Base-by-base conservation (phyloP, 2,113 vertebrate genomes). In the Pseudopodoces humilis region DNA sequence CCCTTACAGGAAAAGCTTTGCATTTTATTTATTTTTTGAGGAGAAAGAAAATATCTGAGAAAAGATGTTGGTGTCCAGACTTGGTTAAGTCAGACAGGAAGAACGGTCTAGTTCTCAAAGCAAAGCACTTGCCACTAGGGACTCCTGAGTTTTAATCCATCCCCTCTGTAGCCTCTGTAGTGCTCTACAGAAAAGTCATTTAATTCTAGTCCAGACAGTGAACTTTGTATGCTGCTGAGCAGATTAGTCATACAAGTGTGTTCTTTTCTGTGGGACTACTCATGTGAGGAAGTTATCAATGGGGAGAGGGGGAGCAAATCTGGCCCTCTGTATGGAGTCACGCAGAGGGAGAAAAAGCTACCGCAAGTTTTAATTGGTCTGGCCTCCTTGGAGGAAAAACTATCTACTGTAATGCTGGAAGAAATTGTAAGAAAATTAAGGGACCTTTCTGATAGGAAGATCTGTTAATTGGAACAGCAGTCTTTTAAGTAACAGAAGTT, bases 201-300 rank as follows among this genome's bases (percentile, higher is more conserved):
- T 93, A 72, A 72, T 95, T 96, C 72, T 75, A 83, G 75, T 74
- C 93, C 95, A 94, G 88, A 84, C 46, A 1, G 86, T 80, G 62
- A 92, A 56, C 72, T 75, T 64, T 81, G 58, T 79, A 31, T 82
- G 77, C 83, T 96, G 90, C 69, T 90, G 83, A 96, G 86, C 85
- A 96, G 85, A 94, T 96, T 78, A 96, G 85, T 92, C 92, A 94
- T 86, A 95, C 80, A 62, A 96, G 58, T 68, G 72, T 75, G 67
- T 43, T 94, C 62, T 55, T 94, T 97, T 96, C 83, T 96, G 72
- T 78, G 46, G 77, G 83, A 78, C 77, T 97, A 94, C 92, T 96
- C 90, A 86, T 83, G 88, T 94, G 94, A 92, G 47, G 49, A 88
- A 95, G 69, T 55, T 77, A 35, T 85, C 88, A 86, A 49, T 41